A percentile compares a stretch with the other conserved stretches of the same genome.
Conservation (phyloP, 2,797 vertebrate genomes). For the Alauda arvensis region DNA sequence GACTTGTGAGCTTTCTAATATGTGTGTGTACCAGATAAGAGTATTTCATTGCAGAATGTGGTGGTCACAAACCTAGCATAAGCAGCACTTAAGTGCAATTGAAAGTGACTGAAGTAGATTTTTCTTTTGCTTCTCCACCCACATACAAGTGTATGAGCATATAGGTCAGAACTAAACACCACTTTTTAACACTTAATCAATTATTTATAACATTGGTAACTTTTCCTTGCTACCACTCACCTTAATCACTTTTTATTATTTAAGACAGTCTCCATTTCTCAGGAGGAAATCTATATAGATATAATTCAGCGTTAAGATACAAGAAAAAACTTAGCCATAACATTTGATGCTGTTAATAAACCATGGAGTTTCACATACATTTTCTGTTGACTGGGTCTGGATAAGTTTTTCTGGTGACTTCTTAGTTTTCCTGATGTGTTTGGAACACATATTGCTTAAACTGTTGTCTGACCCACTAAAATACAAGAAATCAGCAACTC, state of each 20-base stretch:
- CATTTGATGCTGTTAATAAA: not conserved
- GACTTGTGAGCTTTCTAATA: not conserved
- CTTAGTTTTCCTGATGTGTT: not conserved
- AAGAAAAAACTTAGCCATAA: not conserved
- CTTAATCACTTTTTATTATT: slow-evolving; percentile 1
- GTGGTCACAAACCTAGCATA: not conserved
- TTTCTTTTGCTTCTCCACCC: not conserved
- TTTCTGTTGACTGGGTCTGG: not conserved
- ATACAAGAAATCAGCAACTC: not conserved
- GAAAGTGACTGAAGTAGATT: not conserved
- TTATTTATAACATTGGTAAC: not conserved
- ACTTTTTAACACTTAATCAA: not conserved
- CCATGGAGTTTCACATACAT: not conserved
- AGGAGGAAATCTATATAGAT: not conserved
- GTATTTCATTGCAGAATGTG: not conserved
- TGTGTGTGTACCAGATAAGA: not conserved
- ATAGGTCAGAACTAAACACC: not conserved
- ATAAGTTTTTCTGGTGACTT: slow-evolving; percentile 4
- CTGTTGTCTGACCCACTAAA: not conserved
- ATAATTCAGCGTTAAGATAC: not conserved
- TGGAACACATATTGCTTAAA: not conserved
- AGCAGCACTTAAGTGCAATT: not conserved
- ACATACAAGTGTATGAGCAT: not conserved
- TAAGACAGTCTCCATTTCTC: not conserved
- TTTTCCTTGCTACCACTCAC: not conserved